These are phyloP conservation scores for Aldabrachelys gigantea DNA, from an alignment of 2,113 vertebrate species.

Conservation along the genomic window DNA sequence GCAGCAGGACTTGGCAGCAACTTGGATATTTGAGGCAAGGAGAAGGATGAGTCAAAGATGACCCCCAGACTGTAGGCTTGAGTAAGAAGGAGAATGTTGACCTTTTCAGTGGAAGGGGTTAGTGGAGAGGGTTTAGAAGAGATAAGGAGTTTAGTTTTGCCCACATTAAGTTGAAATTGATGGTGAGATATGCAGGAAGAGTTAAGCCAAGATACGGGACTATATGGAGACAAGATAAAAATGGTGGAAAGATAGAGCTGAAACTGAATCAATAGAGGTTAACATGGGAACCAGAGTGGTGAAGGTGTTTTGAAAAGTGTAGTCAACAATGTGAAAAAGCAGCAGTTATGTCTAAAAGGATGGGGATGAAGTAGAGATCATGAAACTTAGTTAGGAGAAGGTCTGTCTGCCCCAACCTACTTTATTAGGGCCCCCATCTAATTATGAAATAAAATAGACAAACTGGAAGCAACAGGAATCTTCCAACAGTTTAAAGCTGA, in stretches of 20 bases:
- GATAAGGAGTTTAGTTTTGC: background rate
- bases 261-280: background rate
- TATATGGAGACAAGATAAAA: background rate
- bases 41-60: accelerated
- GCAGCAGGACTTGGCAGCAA: accelerated
- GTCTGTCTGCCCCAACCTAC: background rate
- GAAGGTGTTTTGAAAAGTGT: background rate
- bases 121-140: background rate
- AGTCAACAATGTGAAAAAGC: background rate
- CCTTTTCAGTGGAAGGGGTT: background rate
- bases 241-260: accelerated
- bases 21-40: background rate
- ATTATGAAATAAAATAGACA: background rate
- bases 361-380: background rate
- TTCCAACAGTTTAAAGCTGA: background rate
- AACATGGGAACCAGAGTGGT: background rate
- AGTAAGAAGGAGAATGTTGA: background rate
- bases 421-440: accelerated
- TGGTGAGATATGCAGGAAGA: background rate
- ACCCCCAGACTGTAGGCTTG: background rate
- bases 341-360: background rate
- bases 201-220: background rate
- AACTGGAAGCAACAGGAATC: slow-evolving; percentile 9
- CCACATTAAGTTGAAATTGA: background rate
- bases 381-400: background rate